Conservation (phyloP, 2,113 vertebrate species). For the Phyllostomus discolor region DNA sequence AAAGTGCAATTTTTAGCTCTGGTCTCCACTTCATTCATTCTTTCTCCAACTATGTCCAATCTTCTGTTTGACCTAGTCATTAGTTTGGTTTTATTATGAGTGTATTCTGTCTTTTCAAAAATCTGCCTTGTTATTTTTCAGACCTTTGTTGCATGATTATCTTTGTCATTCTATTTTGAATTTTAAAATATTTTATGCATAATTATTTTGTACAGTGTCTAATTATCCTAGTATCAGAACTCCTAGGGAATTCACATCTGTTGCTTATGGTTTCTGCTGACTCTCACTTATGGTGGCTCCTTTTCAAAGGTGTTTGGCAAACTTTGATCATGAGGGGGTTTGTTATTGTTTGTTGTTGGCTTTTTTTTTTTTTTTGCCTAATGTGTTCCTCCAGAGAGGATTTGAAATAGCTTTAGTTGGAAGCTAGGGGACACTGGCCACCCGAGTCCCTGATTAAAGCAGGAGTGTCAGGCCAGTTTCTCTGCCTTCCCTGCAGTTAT, state of each 20-base stretch:
- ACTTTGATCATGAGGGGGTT: background rate
- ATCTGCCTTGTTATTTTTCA: background rate
- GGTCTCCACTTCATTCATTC: background rate
- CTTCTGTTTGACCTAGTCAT: background rate
- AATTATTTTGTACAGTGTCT: background rate
- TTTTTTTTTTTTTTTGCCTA: no score
- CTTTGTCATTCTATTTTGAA: background rate
- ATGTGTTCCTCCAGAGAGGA: background rate
- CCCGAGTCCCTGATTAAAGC: background rate
- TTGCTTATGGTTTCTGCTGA: background rate
- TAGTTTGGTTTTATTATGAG: background rate
- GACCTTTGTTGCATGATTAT: background rate
- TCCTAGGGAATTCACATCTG: background rate
- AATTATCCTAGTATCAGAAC: background rate
- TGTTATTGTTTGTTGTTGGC: background rate
- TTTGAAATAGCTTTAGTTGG: background rate
- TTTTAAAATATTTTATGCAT: background rate
- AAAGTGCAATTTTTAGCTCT: background rate
- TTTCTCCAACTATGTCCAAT: background rate
- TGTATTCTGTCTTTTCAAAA: background rate
- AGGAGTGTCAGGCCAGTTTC: background rate
- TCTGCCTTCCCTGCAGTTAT: background rate
- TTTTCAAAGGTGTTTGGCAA: slow-evolving; percentile 1
- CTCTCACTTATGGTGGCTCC: background rate
- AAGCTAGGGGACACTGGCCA: background rate